These are phyloP conservation scores for Eristalis pertinax DNA, from an alignment of 2,888 invertebrate species.

Conservation along the genomic window DNA sequence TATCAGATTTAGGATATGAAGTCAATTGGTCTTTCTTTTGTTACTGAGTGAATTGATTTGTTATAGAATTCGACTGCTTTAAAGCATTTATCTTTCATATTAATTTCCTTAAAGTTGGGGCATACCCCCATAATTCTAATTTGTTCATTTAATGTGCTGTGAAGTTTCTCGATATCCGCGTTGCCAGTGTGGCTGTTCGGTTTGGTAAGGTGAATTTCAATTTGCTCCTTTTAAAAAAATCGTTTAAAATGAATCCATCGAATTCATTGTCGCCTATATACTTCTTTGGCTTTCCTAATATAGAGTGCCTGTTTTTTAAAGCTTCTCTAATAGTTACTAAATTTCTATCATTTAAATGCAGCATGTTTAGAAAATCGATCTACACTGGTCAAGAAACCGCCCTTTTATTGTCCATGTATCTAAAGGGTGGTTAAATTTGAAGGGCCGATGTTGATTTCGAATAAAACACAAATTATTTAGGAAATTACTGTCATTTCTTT, in stretches of 20 bases:
- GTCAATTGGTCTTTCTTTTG: not conserved
- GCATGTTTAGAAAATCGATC: conserved; percentile 21
- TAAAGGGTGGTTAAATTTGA: too few species aligned
- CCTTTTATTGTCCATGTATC: not conserved
- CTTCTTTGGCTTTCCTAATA: not conserved
- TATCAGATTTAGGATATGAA: not conserved
- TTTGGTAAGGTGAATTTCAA: conserved; percentile 9
- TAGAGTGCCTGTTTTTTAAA: too few species aligned
- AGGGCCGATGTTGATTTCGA: too few species aligned
- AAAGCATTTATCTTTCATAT: conserved; percentile 1
- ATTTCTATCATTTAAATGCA: conserved; percentile 16
- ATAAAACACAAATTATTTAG: too few species aligned
- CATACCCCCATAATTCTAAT: too few species aligned
- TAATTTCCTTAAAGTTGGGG: too few species aligned
- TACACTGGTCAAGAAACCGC: conserved; percentile 8
- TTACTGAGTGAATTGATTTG: not conserved
- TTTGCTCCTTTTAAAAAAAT: too few species aligned
- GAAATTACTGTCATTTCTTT: too few species aligned
- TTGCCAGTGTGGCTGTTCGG: conserved; percentile 11
- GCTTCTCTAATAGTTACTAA: not conserved
- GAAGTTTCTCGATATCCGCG: not conserved
- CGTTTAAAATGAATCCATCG: not conserved
- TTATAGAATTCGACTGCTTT: not conserved
- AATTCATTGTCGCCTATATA: not conserved
- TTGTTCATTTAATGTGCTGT: too few species aligned